Evolutionary conservation across 2,797 vertebrate genomes (phyloP).

Genomic region (Rhinophrynus dorsalis): DNA sequence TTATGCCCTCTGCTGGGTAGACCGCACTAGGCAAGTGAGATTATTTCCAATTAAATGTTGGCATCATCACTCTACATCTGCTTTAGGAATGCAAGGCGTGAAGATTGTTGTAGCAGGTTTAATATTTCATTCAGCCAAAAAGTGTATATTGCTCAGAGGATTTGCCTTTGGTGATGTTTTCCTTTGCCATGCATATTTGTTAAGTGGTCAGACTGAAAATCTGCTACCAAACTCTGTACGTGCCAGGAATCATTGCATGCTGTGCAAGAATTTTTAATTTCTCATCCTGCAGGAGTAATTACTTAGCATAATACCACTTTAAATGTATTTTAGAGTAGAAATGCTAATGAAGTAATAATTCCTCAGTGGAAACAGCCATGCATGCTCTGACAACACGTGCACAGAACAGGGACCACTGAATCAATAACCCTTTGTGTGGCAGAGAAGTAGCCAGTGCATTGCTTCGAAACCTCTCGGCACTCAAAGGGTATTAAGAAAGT

Average conservation of each 20-base stretch:
- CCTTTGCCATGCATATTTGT: conserved; percentile 30
- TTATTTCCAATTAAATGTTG: conserved; percentile 71
- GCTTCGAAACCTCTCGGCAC: no score
- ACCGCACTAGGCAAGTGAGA: conserved; percentile 58
- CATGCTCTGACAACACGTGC: not conserved
- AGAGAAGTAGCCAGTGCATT: no score
- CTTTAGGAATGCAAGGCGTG: conserved; percentile 71
- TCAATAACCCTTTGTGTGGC: no score
- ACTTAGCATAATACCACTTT: conserved; percentile 76
- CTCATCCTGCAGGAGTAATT: conserved; percentile 75
- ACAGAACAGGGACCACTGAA: no score
- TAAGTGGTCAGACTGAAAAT: conserved; percentile 63
- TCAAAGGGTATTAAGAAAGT: no score
- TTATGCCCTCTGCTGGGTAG: conserved; percentile 73
- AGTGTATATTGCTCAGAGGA: conserved; percentile 67
- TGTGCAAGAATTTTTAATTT: conserved; percentile 73
- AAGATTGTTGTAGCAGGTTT: conserved; percentile 80
- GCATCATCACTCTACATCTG: conserved; percentile 67
- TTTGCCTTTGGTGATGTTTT: conserved; percentile 71
- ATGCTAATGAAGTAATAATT: conserved; percentile 64
- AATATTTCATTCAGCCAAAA: conserved; percentile 76
- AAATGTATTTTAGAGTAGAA: conserved; percentile 71
- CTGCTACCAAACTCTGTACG: conserved; percentile 62
- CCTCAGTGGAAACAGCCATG: conserved; percentile 24
- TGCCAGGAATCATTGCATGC: conserved; percentile 75